A percentile compares a stretch with the other conserved stretches of the same genome.
These are phyloP conservation scores for Lottia scabra DNA, from an alignment of 2,888 invertebrate genomes.

Conservation along the genomic window DNA sequence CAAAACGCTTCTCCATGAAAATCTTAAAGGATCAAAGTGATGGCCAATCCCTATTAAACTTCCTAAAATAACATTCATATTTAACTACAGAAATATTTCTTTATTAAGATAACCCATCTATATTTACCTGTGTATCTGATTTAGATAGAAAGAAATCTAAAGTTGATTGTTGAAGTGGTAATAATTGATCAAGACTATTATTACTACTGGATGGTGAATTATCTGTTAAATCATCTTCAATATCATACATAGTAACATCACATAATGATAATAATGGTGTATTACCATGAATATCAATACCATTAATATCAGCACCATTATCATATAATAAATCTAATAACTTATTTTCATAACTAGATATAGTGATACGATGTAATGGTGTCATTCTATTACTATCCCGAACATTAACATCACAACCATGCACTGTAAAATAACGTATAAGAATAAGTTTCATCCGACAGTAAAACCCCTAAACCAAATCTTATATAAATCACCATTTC, in stretches of 20 bases:
- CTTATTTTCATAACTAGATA: slow-evolving; percentile 47
- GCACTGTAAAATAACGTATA: slow-evolving; percentile 41
- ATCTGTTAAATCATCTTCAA: slow-evolving; percentile 37
- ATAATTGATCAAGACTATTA: slow-evolving; percentile 42
- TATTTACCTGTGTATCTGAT: slow-evolving; percentile 47
- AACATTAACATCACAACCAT: slow-evolving; percentile 57
- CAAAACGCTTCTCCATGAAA: no score
- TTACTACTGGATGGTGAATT: slow-evolving; percentile 48
- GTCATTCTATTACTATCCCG: slow-evolving; percentile 50
- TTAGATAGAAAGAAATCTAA: slow-evolving; percentile 44
- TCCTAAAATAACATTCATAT: not conserved
- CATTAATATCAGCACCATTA: slow-evolving; percentile 54
- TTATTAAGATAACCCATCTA: not conserved
- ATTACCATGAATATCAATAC: slow-evolving; percentile 47
- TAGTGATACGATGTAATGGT: slow-evolving; percentile 48
- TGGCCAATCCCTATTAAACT: no score
- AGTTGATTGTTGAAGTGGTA: slow-evolving; percentile 47
- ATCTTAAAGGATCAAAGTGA: no score
- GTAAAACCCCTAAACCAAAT: no score
- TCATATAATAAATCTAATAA: slow-evolving; percentile 51
- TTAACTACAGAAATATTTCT: not conserved
- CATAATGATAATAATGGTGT: slow-evolving; percentile 57
- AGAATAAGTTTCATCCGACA: no score
- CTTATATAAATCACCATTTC: no score
- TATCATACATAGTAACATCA: slow-evolving; percentile 48